Conservation (phyloP, 2,888 invertebrate species). For the Andrena camellia region DNA sequence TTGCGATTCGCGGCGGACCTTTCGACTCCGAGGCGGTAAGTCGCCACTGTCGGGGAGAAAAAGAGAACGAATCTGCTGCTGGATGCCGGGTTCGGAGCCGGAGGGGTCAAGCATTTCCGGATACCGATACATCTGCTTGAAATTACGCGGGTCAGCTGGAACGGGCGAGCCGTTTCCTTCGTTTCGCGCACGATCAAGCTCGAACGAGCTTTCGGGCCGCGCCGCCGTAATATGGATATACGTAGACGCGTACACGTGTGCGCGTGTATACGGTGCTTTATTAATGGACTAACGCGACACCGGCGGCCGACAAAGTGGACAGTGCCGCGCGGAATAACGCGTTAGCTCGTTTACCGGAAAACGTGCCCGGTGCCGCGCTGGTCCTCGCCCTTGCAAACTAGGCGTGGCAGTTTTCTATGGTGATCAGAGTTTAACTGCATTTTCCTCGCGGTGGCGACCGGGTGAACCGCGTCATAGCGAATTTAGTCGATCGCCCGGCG, state of each 20-base stretch:
- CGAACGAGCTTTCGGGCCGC: neutral
- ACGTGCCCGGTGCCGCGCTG: conserved; percentile 25
- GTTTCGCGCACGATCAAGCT: conserved; percentile 19
- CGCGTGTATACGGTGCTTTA: conserved; percentile 56
- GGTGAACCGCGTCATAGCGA: conserved; percentile 58
- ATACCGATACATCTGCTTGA: conserved; percentile 64
- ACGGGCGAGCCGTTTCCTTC: conserved; percentile 39
- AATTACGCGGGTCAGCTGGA: conserved; percentile 35
- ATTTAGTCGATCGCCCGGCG: conserved; percentile 50
- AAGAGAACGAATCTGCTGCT: conserved; percentile 19
- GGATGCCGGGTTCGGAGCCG: neutral
- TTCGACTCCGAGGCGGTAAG: conserved; percentile 44
- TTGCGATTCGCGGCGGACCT: conserved; percentile 45
- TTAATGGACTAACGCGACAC: conserved; percentile 64
- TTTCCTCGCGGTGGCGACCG: conserved; percentile 51
- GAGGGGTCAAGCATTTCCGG: conserved; percentile 56
- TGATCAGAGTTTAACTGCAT: conserved; percentile 68
- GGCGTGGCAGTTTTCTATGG: conserved; percentile 66
- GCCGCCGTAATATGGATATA: neutral
- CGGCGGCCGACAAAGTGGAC: conserved; percentile 60
- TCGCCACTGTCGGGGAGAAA: conserved; percentile 32
- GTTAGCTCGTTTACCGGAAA: conserved; percentile 69
- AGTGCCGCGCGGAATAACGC: conserved; percentile 51
- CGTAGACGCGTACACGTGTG: neutral
- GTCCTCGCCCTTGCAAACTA: conserved; percentile 44